Evolutionary conservation across 2,888 invertebrate genomes (phyloP).

Genomic region (Phaonia tiefii): DNA sequence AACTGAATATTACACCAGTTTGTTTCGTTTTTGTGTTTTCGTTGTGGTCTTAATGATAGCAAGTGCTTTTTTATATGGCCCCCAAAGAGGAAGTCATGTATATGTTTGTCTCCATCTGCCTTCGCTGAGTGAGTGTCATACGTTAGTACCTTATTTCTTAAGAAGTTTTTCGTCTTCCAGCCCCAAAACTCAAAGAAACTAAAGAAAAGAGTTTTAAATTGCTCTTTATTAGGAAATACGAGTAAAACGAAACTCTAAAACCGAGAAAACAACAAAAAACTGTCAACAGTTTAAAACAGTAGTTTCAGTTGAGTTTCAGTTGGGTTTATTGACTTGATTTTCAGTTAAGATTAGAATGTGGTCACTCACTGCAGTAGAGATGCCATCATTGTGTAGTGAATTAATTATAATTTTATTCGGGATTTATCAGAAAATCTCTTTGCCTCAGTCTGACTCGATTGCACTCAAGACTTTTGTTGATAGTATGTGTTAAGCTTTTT

Average conservation of each 20-base stretch:
- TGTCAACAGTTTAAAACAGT: constrained; percentile 52
- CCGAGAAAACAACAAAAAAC: constrained; percentile 11
- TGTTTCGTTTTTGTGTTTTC: constrained; percentile 11
- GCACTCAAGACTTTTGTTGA: no score
- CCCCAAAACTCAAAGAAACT: constrained; percentile 38
- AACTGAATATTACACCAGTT: constrained; percentile 62
- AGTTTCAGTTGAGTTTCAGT: constrained; percentile 64
- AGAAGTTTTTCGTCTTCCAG: constrained; percentile 47
- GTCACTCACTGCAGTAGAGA: constrained; percentile 29
- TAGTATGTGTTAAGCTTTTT: no score
- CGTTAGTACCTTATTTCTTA: constrained; percentile 43
- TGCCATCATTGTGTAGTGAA: constrained; percentile 8
- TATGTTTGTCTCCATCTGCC: background rate
- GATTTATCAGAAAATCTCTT: background rate
- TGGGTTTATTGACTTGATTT: constrained; percentile 49
- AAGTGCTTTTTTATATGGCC: constrained; percentile 61
- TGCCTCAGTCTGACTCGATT: no score
- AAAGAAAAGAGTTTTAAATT: constrained; percentile 43
- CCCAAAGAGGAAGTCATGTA: constrained; percentile 61
- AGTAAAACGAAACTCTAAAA: constrained; percentile 49
- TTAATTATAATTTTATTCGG: no score
- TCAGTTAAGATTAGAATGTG: constrained; percentile 36
- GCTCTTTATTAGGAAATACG: constrained; percentile 63
- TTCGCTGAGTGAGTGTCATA: background rate
- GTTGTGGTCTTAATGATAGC: constrained; percentile 54